Evolutionary conservation across 2,888 invertebrate species (phyloP), one percentile per base, ranked within the genome.

Genomic region (Agrotis segetum): DNA sequence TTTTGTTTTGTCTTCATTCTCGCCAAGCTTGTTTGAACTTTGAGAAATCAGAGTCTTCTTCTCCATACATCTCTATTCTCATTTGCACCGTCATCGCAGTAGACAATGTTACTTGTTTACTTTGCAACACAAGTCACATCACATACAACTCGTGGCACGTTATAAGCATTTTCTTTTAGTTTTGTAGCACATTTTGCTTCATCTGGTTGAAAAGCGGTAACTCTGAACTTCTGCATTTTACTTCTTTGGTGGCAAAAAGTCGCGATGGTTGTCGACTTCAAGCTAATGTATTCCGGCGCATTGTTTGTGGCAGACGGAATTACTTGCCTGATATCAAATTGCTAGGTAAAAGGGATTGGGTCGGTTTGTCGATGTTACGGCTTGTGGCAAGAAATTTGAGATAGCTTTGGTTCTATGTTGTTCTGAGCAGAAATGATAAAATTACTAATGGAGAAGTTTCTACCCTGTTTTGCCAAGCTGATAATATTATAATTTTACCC

Each of bases 221-320:
- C 34, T 34, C 34, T 34, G 34, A 34, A 34, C 71, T 71, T 71
- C 66, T 71, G 75, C 13, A 6, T 0, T 2, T 40, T 1, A 13
- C 9, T 2, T 65, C 5, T 55, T 16, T 29, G 1, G 9, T 49
- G 24, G 70, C 65, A 63, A 67, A 70, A 67, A 78, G 62, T 74
- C 79, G 82, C 88, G 90, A 89, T 91, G 85, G 81, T 90, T 91
- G 88, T 86, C 92, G 92, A 92, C 92, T 94, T 87, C 88, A 82
- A 90, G 88, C 89, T 94, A 95, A 95, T 95, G 93, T 93, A 94
- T 95, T 95, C 94, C 88, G 87, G 83, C 69, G 91, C 90, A 93
- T 95, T 95, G 94, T 95, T 93, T 89, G 90, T 84, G 88, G 89
- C 92, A 93, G 93, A 92, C 92, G 88, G 90, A 89, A 90, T 92